A percentile compares a stretch with the other conserved stretches of the same genome.
Evolutionary conservation across 2,797 vertebrate genomes (phyloP).

Genomic region (Scolopax bukidnonensis): DNA sequence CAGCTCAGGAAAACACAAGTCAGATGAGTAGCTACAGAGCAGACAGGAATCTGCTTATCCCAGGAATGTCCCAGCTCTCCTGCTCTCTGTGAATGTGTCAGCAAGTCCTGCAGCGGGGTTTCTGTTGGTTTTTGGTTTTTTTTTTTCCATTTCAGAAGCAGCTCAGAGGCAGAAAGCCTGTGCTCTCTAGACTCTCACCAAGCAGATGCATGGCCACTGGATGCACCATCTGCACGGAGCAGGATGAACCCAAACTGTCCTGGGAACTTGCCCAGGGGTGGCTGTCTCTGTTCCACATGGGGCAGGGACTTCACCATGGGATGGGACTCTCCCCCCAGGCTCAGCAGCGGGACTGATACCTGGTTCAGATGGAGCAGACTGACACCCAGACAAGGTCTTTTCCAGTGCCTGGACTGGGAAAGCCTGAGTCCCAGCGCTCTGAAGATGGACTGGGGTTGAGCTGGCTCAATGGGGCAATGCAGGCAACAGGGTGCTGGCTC

Average conservation of each 20-base stretch:
- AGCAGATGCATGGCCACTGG: neutral
- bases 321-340: neutral
- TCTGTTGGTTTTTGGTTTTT: fast-evolving
- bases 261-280: neutral
- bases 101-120: neutral
- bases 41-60: constrained; percentile 22
- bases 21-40: neutral
- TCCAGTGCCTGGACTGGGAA: neutral
- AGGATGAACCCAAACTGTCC: neutral
- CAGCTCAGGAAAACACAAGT: neutral
- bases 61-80: neutral
- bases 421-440: neutral
- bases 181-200: neutral
- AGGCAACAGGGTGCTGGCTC: neutral
- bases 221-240: neutral
- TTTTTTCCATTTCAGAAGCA: constrained; percentile 1
- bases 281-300: neutral
- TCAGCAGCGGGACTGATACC: neutral
- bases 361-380: neutral
- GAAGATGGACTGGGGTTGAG: neutral
- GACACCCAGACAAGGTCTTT: neutral
- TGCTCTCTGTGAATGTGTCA: neutral
- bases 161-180: neutral
- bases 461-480: neutral
- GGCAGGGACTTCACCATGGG: neutral